Base-by-base conservation (phyloP, 1,140 invertebrate species). In the Lycorma delicatula region DNA sequence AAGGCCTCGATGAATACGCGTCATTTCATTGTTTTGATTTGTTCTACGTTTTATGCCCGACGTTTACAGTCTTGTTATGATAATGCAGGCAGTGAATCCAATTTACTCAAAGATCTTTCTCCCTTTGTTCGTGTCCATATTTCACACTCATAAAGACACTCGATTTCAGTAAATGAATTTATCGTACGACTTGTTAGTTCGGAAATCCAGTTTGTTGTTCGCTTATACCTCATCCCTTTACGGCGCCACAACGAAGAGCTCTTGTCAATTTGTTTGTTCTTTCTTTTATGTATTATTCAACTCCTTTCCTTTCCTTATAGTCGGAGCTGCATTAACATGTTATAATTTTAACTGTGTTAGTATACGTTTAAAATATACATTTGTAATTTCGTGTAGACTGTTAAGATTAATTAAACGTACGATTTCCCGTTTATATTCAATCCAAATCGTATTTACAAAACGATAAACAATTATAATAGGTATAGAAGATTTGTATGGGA, bases 141-240 rank as follows among this genome's bases (percentile, higher is more conserved):
- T 44, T 44, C 41, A 44, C 41, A 44, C 41, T 44, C 41, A 44
- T 44, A 44, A 44, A 44, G 23, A 44, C 41, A 44, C 41, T 44
- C 41, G 41, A 44, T 44, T 44, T 22, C 41, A 6, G 41, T 44
- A 44, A 44, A 44, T 44, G 41, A 44, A 44, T 44, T 44, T 44
- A 44, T 44, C 41, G 41, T 16, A 16, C 41, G 31, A 34, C 9
- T n/a, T n/a, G n/a, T 34, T n/a, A 9, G 41, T 22, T 44, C 18
- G 41, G 41, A 44, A 44, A 44, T 44, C 41, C 41, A 44, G 41
- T 44, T 44, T 44, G 41, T 22, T 5, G 41, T 13, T 16, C 41
- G 16, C 7, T 22, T 44, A 16, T 3, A 44, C 41, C 41, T 44
- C 41, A 16, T 44, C 41, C 5, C 23, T 22, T 22, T 1, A 16